A percentile compares a stretch with the other conserved stretches of the same genome.
Conservation (phyloP, 2,888 invertebrate genomes). For the Miltochrista miniata region DNA sequence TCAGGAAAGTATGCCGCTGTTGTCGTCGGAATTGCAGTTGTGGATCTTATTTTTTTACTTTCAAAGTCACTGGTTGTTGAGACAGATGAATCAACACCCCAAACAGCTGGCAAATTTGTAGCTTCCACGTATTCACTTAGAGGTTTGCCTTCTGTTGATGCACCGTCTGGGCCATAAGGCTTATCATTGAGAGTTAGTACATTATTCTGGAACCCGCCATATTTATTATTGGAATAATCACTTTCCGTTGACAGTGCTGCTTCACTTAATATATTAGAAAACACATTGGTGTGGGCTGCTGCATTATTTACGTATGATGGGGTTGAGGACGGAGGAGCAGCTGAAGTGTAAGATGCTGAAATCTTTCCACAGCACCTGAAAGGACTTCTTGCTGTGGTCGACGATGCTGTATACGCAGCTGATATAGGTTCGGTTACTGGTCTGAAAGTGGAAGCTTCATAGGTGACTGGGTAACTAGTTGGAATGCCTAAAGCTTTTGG, state of each 20-base stretch:
- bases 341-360: conserved; percentile 74
- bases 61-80: conserved; percentile 65
- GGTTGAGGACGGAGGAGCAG: conserved; percentile 49
- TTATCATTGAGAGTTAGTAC: conserved; percentile 53
- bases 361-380: conserved; percentile 74
- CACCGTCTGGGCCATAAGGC: conserved; percentile 75
- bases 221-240: conserved; percentile 58
- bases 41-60: conserved; percentile 67
- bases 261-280: conserved; percentile 50
- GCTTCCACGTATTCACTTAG: conserved; percentile 72
- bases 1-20: conserved; percentile 69
- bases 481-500: conserved; percentile 71
- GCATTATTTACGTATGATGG: conserved; percentile 77
- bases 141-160: conserved; percentile 72
- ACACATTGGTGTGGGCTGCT: conserved; percentile 53
- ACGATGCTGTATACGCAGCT: conserved; percentile 40
- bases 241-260: conserved; percentile 55
- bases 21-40: conserved; percentile 52
- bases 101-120: conserved; percentile 73
- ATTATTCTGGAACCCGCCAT: conserved; percentile 76
- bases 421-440: conserved; percentile 45
- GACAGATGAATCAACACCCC: conserved; percentile 67
- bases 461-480: conserved; percentile 47
- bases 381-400: conserved; percentile 60
- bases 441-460: conserved; percentile 51